Evolutionary conservation across 2,113 vertebrate species (phyloP), one percentile per base, ranked within the genome.

Genomic region (Ochotona princeps): DNA sequence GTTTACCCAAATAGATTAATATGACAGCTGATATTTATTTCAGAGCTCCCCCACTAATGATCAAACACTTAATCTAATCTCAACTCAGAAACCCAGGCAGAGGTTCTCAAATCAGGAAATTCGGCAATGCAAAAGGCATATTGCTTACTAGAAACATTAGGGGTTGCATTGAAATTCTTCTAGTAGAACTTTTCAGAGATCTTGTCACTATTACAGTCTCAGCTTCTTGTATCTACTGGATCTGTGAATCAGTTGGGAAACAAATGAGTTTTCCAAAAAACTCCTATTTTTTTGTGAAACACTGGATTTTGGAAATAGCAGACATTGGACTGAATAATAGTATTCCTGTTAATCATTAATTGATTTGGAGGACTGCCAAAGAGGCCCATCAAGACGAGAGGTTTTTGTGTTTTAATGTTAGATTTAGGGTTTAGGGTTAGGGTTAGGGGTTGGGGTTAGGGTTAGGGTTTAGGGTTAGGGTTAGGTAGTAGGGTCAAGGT

Each of bases 11-110:
- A 2, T 2, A 7, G 69, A 26, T 51, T 78, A 25, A 1, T 30
- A 0, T 0, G 32, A 35, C 4, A 60, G 49, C 23, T 30, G 25
- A 0, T 4, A 3, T n/a, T 32, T 1, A 7, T 18, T 13, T 47
- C 70, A 26, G n/a, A 49, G 4, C 8, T 25, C 25, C 30, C 38
- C 30, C 49, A 4, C 6, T 3, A 1, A 5, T 0, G 3, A 35
- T 25, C 38, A n/a, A 25, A 5, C 30, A 5, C 5, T 4, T 17
- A 3, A 28, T 51, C 26, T 17, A 3, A 28, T 51, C 26, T 81
- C 83, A 17, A 10, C 76, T 26, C 1, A 67, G 51, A 44, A 44
- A 11, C 14, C 51, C 5, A 5, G 28, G 8, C 25, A 12, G 1
- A 6, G 23, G 28, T 57, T 26, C 38, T 14, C 51, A 70, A 12